These are phyloP conservation scores for Mustela nigripes DNA, from an alignment of 2,113 vertebrate genomes.

Conservation along the genomic window DNA sequence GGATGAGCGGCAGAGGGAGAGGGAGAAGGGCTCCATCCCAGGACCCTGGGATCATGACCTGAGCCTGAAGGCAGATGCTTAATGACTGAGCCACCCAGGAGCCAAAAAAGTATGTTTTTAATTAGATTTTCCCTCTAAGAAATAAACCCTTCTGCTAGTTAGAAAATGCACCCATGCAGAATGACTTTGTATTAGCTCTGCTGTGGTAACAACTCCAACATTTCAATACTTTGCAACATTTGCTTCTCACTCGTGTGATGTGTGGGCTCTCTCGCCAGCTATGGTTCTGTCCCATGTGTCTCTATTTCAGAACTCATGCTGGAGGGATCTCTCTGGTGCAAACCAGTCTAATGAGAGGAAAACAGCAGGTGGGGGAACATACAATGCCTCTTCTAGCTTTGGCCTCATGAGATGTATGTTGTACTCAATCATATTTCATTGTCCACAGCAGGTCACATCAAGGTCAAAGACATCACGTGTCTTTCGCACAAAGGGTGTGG, in stretches of 20 bases:
- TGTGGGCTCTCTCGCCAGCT: not conserved
- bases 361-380: not conserved
- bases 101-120: not conserved
- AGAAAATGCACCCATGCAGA: not conserved
- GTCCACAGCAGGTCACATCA: not conserved
- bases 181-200: not conserved
- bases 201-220: not conserved
- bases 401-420: not conserved
- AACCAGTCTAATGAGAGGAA: not conserved
- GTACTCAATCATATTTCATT: not conserved
- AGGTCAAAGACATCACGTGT: not conserved
- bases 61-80: no score
- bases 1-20: no score
- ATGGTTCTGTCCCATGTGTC: not conserved
- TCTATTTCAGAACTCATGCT: not conserved
- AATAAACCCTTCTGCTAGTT: not conserved
- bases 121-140: not conserved
- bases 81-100: no score
- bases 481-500: not conserved
- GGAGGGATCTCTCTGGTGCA: not conserved
- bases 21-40: no score
- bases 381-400: not conserved
- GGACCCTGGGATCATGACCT: no score
- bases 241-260: not conserved
- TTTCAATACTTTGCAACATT: not conserved